A percentile compares a stretch with the other conserved stretches of the same genome.
phyloP scores from a whole-genome alignment of 2,113 vertebrate species.

The Miniopterus natalensis region DNA sequence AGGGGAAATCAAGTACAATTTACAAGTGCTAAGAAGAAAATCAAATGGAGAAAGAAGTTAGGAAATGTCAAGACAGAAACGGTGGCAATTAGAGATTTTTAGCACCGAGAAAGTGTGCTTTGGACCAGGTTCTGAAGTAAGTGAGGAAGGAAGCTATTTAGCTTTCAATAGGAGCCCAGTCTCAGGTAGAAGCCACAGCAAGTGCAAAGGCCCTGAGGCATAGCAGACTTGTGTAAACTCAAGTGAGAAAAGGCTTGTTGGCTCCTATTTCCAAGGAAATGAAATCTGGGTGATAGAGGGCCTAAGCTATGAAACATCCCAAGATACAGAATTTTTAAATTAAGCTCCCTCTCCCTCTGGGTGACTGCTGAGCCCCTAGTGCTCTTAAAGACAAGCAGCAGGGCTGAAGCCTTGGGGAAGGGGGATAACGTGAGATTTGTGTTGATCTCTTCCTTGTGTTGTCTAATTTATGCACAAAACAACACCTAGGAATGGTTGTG shows the following conservation, averaged over 20 bases:
- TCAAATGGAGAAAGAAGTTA: background rate
- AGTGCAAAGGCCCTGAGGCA: background rate
- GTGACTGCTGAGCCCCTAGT: background rate
- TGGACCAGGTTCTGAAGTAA: background rate
- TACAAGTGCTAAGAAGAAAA: background rate
- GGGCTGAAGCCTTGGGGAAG: background rate
- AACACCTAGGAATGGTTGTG: background rate
- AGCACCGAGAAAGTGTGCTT: background rate
- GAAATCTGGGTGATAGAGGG: background rate
- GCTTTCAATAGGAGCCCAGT: background rate
- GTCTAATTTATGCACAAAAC: constrained; percentile 17
- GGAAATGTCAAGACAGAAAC: background rate
- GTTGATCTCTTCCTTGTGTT: background rate
- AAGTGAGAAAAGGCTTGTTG: background rate
- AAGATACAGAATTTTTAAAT: background rate
- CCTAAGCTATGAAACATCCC: background rate
- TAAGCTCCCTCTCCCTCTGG: background rate
- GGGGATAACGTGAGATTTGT: background rate
- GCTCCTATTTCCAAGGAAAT: background rate
- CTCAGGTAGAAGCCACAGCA: background rate
- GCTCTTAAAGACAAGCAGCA: background rate
- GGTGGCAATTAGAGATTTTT: background rate
- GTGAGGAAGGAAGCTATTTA: background rate
- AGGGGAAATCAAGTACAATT: background rate
- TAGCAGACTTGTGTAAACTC: background rate